Base-by-base conservation (phyloP, 2,888 invertebrate species). In the Andrena fulva region DNA sequence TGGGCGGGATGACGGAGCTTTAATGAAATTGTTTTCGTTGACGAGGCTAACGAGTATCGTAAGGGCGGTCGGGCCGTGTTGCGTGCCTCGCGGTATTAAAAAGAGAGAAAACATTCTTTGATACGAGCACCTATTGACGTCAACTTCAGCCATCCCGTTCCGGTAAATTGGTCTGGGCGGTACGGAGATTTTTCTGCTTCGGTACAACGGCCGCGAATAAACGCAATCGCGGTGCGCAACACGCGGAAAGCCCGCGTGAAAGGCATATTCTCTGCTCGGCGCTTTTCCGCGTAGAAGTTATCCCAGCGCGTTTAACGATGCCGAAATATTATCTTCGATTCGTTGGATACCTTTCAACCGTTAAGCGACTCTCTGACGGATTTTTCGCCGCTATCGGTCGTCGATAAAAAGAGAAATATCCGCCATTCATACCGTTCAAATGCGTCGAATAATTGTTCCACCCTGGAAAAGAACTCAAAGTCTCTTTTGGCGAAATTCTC, bases 21-120 rank as follows among this genome's bases (percentile, higher is more conserved):
- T 88, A 88, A 88, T 85, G 80, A 86, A 86, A 82, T 80, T 86
- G 74, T 78, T 87, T 76, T 35, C 72, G 82, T 77, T 79, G 80
- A 87, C 76, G 85, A 84, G 60, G 70, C 75, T 85, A 88, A 82
- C 86, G 82, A 75, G 84, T 67, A 31, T 70, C 76, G 77, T 77
- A 69, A 86, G 82, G 73, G 74, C 60, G 60, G 27, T 54, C 59
- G 48, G 62, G 27, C 59, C 42, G 48, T 54, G 42, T 31, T 50
- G 64, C 63, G 24, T 52, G 72, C 72, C 27, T 3, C 12, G 35
- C 54, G 31, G 60, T 50, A 62, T 72, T 63, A 54, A 77, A 82
- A 64, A 64, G 59, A 64, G 75, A 20, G 56, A 64, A 52, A 69
- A 33, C 56, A 48, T 67, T 64, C 69, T 69, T 72, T 82, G 72